Percentiles rank a stretch among this genome's conserved stretches.
These are phyloP conservation scores for Drosophila sulfurigaster DNA, from an alignment of 1,140 invertebrate species.

Conservation along the genomic window DNA sequence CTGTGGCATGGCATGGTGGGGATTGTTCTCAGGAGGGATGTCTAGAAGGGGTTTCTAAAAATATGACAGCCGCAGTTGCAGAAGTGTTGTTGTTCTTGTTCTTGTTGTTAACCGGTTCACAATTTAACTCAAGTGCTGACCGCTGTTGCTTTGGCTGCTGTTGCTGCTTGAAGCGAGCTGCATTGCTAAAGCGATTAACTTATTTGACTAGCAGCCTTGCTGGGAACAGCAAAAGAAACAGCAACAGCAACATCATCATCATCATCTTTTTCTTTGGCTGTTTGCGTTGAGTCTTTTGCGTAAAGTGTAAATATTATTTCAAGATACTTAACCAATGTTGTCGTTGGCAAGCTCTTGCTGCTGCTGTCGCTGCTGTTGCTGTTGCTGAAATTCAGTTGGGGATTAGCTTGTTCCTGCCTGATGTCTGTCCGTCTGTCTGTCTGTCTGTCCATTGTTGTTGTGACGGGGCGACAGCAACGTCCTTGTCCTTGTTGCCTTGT, in stretches of 20 bases:
- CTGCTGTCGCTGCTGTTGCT: slow-evolving; percentile 7
- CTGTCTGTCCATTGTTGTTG: slow-evolving; percentile 4
- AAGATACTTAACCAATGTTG: slow-evolving; percentile 78
- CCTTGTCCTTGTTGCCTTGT: slow-evolving; percentile 69
- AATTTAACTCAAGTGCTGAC: slow-evolving; percentile 45
- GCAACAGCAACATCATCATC: slow-evolving; percentile 1
- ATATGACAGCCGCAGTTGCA: slow-evolving; percentile 61
- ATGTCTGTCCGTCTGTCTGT: neutral
- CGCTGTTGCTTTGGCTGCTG: neutral
- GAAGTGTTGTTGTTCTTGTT: too few relatives aligned
- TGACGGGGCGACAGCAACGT: slow-evolving; percentile 42
- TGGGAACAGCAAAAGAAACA: slow-evolving; percentile 17
- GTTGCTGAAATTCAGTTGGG: slow-evolving; percentile 49
- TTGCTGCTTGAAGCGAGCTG: slow-evolving; percentile 29
- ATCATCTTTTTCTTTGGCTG: slow-evolving; percentile 42
- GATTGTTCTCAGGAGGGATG: neutral
- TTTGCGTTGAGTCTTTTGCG: slow-evolving; percentile 74
- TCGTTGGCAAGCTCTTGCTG: slow-evolving; percentile 36
- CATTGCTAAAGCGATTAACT: slow-evolving; percentile 72
- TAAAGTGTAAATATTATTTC: slow-evolving; percentile 81
- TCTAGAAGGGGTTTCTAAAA: slow-evolving; percentile 54
- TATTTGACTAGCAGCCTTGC: slow-evolving; percentile 58
- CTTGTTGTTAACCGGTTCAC: slow-evolving; percentile 39
- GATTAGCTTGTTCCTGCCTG: slow-evolving; percentile 62
- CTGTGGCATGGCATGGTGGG: slow-evolving; percentile 4